Conservation (phyloP, 2,888 invertebrate species). For the Axea sp. region DNA sequence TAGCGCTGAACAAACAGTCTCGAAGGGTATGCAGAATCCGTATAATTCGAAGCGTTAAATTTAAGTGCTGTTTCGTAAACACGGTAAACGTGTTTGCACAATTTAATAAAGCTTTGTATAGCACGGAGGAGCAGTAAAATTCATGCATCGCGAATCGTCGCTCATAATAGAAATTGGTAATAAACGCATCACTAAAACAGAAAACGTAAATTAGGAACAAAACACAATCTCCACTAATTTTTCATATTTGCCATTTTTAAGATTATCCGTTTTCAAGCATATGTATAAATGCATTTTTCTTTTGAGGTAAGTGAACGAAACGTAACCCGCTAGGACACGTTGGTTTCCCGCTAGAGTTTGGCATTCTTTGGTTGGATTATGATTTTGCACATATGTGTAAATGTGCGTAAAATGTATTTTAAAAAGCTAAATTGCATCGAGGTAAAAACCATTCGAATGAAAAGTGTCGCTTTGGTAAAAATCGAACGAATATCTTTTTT, state of each 20-base stretch:
- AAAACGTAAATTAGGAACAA: constrained; percentile 13
- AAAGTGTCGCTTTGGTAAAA: too few species aligned
- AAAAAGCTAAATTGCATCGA: too few species aligned
- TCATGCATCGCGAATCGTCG: constrained; percentile 32
- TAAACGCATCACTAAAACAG: constrained; percentile 17
- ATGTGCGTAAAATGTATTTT: too few species aligned
- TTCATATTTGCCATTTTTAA: too few species aligned
- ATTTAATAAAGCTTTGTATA: constrained; percentile 53
- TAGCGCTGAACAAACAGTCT: constrained; percentile 13
- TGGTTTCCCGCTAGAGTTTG: neutral
- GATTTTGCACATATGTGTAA: constrained; percentile 17
- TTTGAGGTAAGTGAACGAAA: constrained; percentile 13
- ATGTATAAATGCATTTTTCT: constrained; percentile 1
- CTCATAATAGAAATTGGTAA: constrained; percentile 33
- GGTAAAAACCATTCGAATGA: too few species aligned
- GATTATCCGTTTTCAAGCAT: too few species aligned
- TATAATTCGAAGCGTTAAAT: constrained; percentile 42
- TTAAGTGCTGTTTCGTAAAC: constrained; percentile 37
- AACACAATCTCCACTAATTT: too few species aligned
- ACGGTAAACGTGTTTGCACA: constrained; percentile 40
- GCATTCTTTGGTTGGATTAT: neutral
- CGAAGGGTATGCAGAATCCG: constrained; percentile 22
- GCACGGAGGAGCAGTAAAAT: constrained; percentile 17
- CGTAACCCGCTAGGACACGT: neutral
- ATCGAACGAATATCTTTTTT: too few species aligned